A percentile compares a stretch with the other conserved stretches of the same genome.
Conservation (phyloP, 2,113 vertebrate genomes). For the Megatriorchis doriae region DNA sequence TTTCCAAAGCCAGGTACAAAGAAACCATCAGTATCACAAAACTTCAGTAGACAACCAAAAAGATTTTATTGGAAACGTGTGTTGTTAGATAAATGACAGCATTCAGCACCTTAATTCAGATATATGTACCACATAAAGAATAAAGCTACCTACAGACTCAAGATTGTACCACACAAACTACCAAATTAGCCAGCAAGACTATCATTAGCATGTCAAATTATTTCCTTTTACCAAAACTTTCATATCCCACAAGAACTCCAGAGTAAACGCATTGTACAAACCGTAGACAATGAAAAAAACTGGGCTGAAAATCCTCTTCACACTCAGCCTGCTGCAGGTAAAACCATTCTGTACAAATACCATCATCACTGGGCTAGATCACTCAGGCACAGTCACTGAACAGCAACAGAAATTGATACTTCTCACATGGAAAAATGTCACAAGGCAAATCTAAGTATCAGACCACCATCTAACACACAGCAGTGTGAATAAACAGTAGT, state of each 20-base stretch:
- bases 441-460: background rate
- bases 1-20: background rate
- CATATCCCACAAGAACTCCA: background rate
- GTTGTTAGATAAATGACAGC: background rate
- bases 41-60: background rate
- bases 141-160: background rate
- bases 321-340: background rate
- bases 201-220: background rate
- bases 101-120: background rate
- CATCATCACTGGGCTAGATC: background rate
- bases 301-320: background rate
- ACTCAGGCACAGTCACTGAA: background rate
- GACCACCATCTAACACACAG: background rate
- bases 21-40: background rate
- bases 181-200: background rate
- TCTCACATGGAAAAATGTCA: background rate
- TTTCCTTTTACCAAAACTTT: background rate
- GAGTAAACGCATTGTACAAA: background rate
- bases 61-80: accelerated
- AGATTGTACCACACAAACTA: background rate
- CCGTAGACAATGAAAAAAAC: background rate
- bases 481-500: background rate
- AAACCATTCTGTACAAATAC: background rate
- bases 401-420: background rate
- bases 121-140: background rate